Conservation (phyloP, 2,113 vertebrate species). For the Malurus melanocephalus region DNA sequence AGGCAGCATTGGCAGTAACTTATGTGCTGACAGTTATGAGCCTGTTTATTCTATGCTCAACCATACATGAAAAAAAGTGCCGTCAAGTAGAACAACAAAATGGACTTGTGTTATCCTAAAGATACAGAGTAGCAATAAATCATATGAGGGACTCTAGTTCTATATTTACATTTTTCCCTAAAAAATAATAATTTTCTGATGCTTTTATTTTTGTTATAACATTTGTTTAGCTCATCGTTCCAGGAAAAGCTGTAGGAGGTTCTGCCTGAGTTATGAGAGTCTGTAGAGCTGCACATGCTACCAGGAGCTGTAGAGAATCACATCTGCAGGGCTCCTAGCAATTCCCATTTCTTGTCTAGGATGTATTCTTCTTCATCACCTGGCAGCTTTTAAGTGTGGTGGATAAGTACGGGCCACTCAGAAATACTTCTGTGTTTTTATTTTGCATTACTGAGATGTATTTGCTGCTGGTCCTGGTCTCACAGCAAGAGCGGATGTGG, state of each 20-base stretch:
- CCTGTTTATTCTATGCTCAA: slow-evolving; percentile 59
- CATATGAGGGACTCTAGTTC: slow-evolving; percentile 8
- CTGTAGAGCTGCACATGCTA: background rate
- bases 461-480: background rate
- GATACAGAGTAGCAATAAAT: slow-evolving; percentile 57
- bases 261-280: background rate
- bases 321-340: background rate
- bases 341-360: background rate
- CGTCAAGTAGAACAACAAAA: slow-evolving; percentile 52
- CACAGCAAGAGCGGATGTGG: background rate
- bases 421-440: background rate
- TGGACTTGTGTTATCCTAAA: slow-evolving; percentile 60
- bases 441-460: background rate
- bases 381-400: background rate
- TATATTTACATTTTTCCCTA: slow-evolving; percentile 13
- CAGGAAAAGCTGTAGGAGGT: background rate
- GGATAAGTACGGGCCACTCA: background rate
- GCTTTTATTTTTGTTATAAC: background rate
- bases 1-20: slow-evolving; percentile 60
- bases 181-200: background rate
- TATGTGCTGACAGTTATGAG: slow-evolving; percentile 59
- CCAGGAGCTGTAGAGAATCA: background rate
- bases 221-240: background rate
- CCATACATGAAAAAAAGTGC: slow-evolving; percentile 34
- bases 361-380: background rate